Evolutionary conservation across 2,797 vertebrate species (phyloP), one percentile per base, ranked within the genome.

Genomic region (Buphagus erythrorhynchus): DNA sequence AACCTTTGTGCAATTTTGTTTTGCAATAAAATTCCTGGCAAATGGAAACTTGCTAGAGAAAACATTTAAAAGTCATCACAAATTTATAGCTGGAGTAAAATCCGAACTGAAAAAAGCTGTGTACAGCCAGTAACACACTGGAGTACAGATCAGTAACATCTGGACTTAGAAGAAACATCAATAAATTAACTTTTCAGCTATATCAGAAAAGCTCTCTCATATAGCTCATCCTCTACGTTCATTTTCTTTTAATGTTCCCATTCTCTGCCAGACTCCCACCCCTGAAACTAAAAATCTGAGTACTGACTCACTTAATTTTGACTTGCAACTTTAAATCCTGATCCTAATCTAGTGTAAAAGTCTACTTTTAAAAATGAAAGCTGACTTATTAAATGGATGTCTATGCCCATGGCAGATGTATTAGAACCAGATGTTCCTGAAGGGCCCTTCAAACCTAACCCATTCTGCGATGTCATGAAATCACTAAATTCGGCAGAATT

Each of bases 401-500:
- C 29, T 15, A 13, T 65, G 15, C 3, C 13, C 33, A 46, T 3
- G 9, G 4, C 25, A 71, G 12, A 15, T 4, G 2, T 10, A 7
- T 11, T 71, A 29, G 7, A 58, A 58, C 4, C 21, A 31, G 10
- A 58, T 31, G 18, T 15, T 58, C 6, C 11, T 77, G 15, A 84
- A 77, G 9, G 6, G 40, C 15, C 18, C 13, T 59, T 77, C 38
- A 16, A 75, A 29, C 13, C 11, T 29, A 35, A n/a, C 7, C 16
- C 21, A 35, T 24, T 46, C 29, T 40, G 13, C 24, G 33, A 24
- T n/a, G 15, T 9, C 24, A 59, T 6, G 9, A 57, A 61, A 88
- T 16, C 13, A 52, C 11, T 8, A 29, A 29, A 48, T 20, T n/a
- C 0, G 0, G 6, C 13, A 59, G 16, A 33, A 59, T 12, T 31